Evolutionary conservation across 2,888 invertebrate genomes (phyloP).

Genomic region (Drosophila buzzatii): DNA sequence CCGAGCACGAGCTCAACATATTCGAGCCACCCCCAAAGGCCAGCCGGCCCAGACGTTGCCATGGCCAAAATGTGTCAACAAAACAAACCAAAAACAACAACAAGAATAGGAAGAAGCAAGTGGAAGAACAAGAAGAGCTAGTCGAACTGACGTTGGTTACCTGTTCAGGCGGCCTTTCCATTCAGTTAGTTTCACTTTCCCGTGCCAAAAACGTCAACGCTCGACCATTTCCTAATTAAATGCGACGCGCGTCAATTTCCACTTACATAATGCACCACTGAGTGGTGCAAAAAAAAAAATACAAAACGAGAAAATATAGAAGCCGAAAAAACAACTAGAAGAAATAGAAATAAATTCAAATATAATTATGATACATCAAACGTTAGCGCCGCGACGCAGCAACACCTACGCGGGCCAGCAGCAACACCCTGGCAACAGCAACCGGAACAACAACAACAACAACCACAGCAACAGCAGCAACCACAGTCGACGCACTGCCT

Average conservation of each 20-base stretch:
- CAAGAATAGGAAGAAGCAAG: too few relatives aligned
- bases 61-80: conserved; percentile 69
- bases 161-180: conserved; percentile 40
- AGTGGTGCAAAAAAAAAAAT: conserved; percentile 33
- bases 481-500: conserved; percentile 23
- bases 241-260: conserved; percentile 43
- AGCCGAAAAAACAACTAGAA: background rate
- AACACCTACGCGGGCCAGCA: conserved; percentile 57
- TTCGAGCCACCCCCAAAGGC: conserved; percentile 9
- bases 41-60: conserved; percentile 63
- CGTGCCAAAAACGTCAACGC: conserved; percentile 74
- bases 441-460: conserved; percentile 9
- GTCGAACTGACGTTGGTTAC: conserved; percentile 46
- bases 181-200: conserved; percentile 70
- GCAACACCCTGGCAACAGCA: conserved; percentile 52
- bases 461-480: conserved; percentile 40
- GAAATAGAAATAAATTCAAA: conserved; percentile 13
- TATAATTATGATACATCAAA: conserved; percentile 71
- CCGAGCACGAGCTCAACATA: conserved; percentile 5
- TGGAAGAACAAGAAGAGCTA: conserved; percentile 16
- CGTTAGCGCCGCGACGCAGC: conserved; percentile 67
- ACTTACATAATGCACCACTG: conserved; percentile 61
- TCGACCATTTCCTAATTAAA: conserved; percentile 54
- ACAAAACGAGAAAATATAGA: background rate
- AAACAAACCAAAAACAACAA: conserved; percentile 48